Evolutionary conservation across 2,888 invertebrate genomes (phyloP).

Genomic region (Tenthredo distinguenda): DNA sequence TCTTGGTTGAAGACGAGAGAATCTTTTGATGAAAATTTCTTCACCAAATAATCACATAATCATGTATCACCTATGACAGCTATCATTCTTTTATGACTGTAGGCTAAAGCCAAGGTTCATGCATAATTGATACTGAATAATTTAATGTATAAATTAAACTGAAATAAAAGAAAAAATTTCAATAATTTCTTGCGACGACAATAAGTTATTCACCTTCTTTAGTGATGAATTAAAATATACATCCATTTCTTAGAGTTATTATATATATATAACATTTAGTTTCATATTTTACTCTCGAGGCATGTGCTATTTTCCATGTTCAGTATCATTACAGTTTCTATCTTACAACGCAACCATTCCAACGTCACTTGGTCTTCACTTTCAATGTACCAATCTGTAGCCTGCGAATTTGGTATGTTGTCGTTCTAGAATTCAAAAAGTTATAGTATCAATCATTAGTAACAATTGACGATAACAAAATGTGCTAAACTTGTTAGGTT

Average conservation of each 20-base stretch:
- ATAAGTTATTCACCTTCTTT: slow-evolving; percentile 65
- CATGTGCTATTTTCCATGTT: slow-evolving; percentile 84
- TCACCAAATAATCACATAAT: background rate
- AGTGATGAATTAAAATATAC: slow-evolving; percentile 71
- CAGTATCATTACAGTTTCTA: slow-evolving; percentile 87
- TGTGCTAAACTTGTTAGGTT: background rate
- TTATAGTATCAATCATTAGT: slow-evolving; percentile 27
- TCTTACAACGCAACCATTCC: slow-evolving; percentile 86
- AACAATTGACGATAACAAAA: slow-evolving; percentile 31
- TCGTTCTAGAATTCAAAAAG: slow-evolving; percentile 79
- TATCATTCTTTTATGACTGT: background rate
- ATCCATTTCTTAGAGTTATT: slow-evolving; percentile 63
- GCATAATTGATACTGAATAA: slow-evolving; percentile 6
- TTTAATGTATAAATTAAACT: background rate
- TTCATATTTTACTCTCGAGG: slow-evolving; percentile 55
- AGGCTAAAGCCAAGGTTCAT: background rate
- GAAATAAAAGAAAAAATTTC: background rate
- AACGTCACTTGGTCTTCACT: slow-evolving; percentile 83
- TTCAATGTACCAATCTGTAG: slow-evolving; percentile 84
- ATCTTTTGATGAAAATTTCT: background rate
- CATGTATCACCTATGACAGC: background rate
- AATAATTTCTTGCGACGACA: slow-evolving; percentile 54
- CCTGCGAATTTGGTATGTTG: slow-evolving; percentile 81
- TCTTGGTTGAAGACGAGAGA: background rate
- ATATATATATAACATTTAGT: slow-evolving; percentile 59